Evolutionary conservation across 35 echinoderm and acorn worm species (phyloP), one percentile per base, ranked within the genome.

Genomic region (Diadema setosum): DNA sequence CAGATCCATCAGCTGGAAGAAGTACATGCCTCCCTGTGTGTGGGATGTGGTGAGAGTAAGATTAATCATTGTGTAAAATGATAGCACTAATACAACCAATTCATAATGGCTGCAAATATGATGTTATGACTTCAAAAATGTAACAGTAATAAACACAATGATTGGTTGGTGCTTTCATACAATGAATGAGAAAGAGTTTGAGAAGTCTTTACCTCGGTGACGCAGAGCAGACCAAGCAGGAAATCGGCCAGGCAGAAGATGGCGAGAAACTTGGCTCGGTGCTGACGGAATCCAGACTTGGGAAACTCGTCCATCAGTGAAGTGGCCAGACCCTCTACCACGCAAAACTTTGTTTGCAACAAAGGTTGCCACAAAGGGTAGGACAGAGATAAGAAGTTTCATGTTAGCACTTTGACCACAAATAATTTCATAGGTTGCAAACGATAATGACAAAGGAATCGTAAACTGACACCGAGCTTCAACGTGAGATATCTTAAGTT

Each of bases 321-420:
- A 0, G 96, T 98, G 37, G 85, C 82, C 30, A 98, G 88, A 31
- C 96, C 96, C 86, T 98, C 96, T 8, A 98, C 92, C 11, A 98
- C 96, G 63, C 92, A 94, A 80, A 98, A 98, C 96, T 98, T 58
- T n/a, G n/a, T n/a, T n/a, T n/a, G n/a, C n/a, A n/a, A n/a, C n/a
- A n/a, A n/a, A n/a, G n/a, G n/a, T n/a, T n/a, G n/a, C n/a, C n/a
- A n/a, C n/a, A n/a, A n/a, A n/a, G n/a, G n/a, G n/a, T n/a, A n/a
- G n/a, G n/a, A n/a, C n/a, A n/a, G n/a, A n/a, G n/a, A n/a, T n/a
- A n/a, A n/a, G n/a, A n/a, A n/a, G n/a, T n/a, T n/a, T n/a, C n/a
- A n/a, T n/a, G n/a, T n/a, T n/a, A n/a, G n/a, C n/a, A n/a, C n/a
- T n/a, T n/a, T n/a, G n/a, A n/a, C n/a, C n/a, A n/a, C n/a, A n/a